Conservation (phyloP, 2,888 invertebrate species). For the Smittia aterrima region DNA sequence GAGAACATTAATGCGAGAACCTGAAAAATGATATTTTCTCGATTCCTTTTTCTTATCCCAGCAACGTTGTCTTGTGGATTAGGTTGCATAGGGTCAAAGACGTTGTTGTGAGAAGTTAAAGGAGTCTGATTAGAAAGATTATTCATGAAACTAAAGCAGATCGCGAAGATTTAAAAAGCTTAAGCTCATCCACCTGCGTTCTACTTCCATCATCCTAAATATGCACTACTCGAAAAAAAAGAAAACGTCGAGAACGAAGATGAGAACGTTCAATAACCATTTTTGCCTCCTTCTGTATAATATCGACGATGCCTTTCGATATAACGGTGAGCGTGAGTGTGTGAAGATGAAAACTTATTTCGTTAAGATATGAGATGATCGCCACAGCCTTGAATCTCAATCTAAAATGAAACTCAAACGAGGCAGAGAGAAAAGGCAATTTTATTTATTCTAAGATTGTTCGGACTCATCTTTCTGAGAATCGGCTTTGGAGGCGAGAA, state of each 20-base stretch:
- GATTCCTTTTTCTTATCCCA: constrained; percentile 9
- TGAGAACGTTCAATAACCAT: neutral
- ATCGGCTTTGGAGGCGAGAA: constrained; percentile 13
- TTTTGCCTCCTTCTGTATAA: neutral
- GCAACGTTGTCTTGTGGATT: neutral
- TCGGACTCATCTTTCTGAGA: constrained; percentile 4
- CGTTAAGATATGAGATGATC: constrained; percentile 8
- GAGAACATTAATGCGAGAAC: neutral
- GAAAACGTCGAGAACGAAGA: neutral
- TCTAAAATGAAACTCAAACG: constrained; percentile 16
- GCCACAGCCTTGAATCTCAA: constrained; percentile 34
- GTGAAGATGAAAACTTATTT: neutral
- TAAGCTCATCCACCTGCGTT: neutral
- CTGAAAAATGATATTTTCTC: constrained; percentile 36
- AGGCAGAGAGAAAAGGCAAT: constrained; percentile 7
- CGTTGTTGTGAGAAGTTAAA: neutral
- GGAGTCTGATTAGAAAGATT: neutral
- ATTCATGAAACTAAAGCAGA: too few relatives aligned
- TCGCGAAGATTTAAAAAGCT: neutral
- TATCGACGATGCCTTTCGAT: neutral
- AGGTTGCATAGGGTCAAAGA: neutral
- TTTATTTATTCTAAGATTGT: neutral
- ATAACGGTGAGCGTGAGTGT: neutral
- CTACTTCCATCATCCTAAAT: neutral
- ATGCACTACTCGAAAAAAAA: neutral